Evolutionary conservation across 2,797 vertebrate species (phyloP).

Genomic region (Crenichthys baileyi): DNA sequence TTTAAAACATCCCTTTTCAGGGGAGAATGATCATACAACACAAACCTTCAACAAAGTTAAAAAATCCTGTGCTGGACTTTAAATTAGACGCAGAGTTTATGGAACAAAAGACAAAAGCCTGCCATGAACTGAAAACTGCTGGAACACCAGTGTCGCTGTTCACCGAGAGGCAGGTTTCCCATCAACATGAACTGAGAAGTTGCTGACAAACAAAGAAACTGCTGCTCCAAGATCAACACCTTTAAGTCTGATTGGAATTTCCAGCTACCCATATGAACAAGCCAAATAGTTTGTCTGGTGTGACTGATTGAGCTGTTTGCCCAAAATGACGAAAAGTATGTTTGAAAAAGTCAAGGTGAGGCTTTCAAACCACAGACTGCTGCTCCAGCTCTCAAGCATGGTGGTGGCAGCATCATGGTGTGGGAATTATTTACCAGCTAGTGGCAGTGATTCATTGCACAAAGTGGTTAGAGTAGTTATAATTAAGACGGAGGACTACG

Average conservation of each 20-base stretch:
- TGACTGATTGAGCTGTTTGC: too few relatives aligned
- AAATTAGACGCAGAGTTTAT: background rate
- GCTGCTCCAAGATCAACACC: background rate
- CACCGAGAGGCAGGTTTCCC: background rate
- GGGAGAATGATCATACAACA: background rate
- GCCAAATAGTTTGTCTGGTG: too few relatives aligned
- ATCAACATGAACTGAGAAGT: background rate
- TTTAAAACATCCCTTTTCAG: background rate
- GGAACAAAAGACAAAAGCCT: background rate
- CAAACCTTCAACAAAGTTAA: background rate
- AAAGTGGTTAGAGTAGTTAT: background rate
- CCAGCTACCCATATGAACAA: background rate
- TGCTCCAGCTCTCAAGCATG: too few relatives aligned
- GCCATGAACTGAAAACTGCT: too few relatives aligned
- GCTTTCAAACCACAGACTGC: too few relatives aligned
- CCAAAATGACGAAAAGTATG: too few relatives aligned
- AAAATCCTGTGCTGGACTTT: background rate
- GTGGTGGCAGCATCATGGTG: background rate
- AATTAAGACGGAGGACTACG: too few relatives aligned
- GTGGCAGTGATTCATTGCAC: background rate
- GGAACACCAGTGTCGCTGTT: background rate
- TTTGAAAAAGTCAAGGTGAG: too few relatives aligned
- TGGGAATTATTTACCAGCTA: background rate
- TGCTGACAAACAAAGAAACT: too few relatives aligned
- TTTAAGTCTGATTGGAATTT: background rate